Evolutionary conservation across 2,113 vertebrate genomes (phyloP).

Genomic region (Coptodon rendalli): DNA sequence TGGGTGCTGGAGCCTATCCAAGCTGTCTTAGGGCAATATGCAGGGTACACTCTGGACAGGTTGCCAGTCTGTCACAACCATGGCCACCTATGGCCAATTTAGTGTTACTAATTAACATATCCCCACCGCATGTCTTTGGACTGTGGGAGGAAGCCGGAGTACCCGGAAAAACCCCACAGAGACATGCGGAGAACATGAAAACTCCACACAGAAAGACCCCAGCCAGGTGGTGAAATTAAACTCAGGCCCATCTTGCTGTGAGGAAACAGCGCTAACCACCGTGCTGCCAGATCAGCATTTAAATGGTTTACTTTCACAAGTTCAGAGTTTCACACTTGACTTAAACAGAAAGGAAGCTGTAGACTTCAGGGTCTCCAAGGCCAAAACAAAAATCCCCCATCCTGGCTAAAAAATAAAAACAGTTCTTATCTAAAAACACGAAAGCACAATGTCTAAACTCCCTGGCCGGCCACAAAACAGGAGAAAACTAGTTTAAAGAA

Average conservation of each 20-base stretch:
- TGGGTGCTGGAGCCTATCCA: background rate
- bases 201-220: background rate
- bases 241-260: background rate
- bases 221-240: background rate
- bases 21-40: background rate
- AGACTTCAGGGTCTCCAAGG: background rate
- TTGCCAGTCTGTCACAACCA: background rate
- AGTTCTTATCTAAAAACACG: background rate
- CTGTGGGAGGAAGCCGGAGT: background rate
- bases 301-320: background rate
- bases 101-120: background rate
- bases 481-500: background rate
- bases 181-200: background rate
- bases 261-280: background rate
- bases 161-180: background rate
- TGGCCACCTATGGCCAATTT: background rate
- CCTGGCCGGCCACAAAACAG: background rate
- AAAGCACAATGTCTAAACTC: background rate
- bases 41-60: background rate
- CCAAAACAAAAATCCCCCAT: background rate
- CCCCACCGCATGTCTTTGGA: background rate
- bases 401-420: background rate
- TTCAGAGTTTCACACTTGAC: background rate
- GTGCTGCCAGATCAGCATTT: background rate
- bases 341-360: background rate